Percentiles rank a stretch among this genome's conserved stretches.
phyloP scores from a whole-genome alignment of 2,888 invertebrate genomes.

The Lymantria monacha region DNA sequence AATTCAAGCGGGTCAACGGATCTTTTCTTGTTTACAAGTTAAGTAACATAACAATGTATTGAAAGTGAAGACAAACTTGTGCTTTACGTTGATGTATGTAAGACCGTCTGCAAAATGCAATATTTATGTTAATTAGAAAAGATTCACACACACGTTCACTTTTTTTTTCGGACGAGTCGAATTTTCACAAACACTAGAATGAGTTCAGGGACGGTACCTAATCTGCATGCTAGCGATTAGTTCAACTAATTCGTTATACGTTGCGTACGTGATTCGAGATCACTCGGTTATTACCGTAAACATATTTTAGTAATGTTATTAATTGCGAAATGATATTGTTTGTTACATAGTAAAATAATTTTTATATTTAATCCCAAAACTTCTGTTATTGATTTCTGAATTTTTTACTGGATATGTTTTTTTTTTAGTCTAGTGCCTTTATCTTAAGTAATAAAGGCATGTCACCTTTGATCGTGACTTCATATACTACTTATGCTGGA shows the following conservation, averaged over 20 bases:
- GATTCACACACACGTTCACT: slow-evolving; percentile 42
- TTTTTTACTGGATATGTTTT: no score
- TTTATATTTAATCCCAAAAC: no score
- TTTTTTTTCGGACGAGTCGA: slow-evolving; percentile 46
- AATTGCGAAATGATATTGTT: no score
- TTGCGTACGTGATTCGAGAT: slow-evolving; percentile 27
- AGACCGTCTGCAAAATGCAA: slow-evolving; percentile 42
- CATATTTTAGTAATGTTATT: background rate
- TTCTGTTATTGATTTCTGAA: no score
- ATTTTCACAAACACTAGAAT: slow-evolving; percentile 46
- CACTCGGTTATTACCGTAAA: slow-evolving; percentile 27
- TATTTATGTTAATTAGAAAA: slow-evolving; percentile 52
- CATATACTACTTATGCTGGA: no score
- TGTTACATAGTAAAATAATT: no score
- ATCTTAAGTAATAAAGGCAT: no score
- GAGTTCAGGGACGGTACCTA: slow-evolving; percentile 41
- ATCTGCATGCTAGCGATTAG: slow-evolving; percentile 27
- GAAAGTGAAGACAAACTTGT: slow-evolving; percentile 32
- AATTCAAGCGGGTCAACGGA: slow-evolving; percentile 15
- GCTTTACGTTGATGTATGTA: slow-evolving; percentile 14
- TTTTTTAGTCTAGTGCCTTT: no score
- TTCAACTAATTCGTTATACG: slow-evolving; percentile 35
- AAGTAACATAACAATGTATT: slow-evolving; percentile 29
- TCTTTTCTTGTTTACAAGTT: slow-evolving; percentile 18
- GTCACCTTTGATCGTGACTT: no score